These are phyloP conservation scores for Tetanocera ferruginea DNA, from an alignment of 2,888 invertebrate genomes.

Conservation along the genomic window DNA sequence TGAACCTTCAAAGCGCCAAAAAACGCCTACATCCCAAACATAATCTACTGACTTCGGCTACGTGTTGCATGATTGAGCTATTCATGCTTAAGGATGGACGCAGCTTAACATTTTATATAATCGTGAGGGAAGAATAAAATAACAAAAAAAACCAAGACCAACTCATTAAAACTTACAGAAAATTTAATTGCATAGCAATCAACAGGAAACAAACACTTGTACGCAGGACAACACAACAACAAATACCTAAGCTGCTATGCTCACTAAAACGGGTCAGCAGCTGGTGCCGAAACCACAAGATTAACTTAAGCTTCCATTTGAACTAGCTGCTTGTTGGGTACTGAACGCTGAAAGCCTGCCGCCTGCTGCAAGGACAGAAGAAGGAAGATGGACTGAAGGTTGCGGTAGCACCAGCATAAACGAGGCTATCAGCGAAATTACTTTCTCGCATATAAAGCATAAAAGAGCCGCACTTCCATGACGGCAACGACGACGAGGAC, in stretches of 20 bases:
- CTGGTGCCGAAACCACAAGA: conserved; percentile 20
- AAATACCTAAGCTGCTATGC: background rate
- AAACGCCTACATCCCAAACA: too few species aligned
- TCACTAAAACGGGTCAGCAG: conserved; percentile 1
- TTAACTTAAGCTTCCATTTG: conserved; percentile 1
- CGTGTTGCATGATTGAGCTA: too few species aligned
- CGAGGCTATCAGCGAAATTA: conserved; percentile 7
- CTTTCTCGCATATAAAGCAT: background rate
- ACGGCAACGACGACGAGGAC: background rate
- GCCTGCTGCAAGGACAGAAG: background rate
- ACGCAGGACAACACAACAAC: background rate
- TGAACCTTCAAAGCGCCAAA: too few species aligned
- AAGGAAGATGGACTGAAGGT: background rate
- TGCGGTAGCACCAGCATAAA: background rate
- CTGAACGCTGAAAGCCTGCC: background rate
- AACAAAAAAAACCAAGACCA: background rate
- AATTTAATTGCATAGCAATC: conserved; percentile 19
- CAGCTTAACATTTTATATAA: too few species aligned
- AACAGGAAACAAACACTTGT: conserved; percentile 8
- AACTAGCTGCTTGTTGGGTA: too few species aligned
- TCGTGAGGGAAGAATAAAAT: too few species aligned
- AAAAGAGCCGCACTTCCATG: conserved; percentile 17
- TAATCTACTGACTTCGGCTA: too few species aligned
- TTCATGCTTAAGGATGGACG: too few species aligned
- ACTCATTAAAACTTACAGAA: conserved; percentile 6